phyloP scores from a whole-genome alignment of 2,113 vertebrate genomes.

The Podocnemis expansa region DNA sequence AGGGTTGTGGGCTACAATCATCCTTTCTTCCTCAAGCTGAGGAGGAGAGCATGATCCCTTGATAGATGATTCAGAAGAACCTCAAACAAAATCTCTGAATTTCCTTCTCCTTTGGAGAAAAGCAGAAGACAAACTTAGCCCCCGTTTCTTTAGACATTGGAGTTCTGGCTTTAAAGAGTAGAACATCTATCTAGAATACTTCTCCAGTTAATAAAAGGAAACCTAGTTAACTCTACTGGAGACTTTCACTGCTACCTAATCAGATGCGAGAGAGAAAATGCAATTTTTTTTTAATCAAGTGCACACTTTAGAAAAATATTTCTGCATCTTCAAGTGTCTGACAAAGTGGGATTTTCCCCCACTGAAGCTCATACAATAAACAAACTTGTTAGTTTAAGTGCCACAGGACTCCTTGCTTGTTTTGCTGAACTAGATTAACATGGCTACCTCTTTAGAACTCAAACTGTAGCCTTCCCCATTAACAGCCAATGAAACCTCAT shows the following conservation, averaged over 20 bases:
- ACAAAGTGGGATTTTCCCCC: too few species aligned
- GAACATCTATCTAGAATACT: not conserved
- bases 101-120: rapidly evolving
- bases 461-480: not conserved
- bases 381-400: too few species aligned
- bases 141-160: not conserved
- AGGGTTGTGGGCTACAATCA: not conserved
- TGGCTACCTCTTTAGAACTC: too few species aligned
- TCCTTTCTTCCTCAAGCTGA: rapidly evolving
- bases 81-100: not conserved
- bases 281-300: rapidly evolving
- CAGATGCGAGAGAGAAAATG: too few species aligned
- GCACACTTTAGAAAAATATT: not conserved
- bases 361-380: too few species aligned
- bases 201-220: not conserved
- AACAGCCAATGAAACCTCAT: not conserved
- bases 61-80: not conserved
- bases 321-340: too few species aligned
- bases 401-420: too few species aligned
- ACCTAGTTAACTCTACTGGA: not conserved
- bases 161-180: too few species aligned
- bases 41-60: not conserved
- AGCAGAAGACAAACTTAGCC: not conserved
- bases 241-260: not conserved
- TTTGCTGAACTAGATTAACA: too few species aligned